These are phyloP conservation scores for Xenopus borealis DNA, from an alignment of 2,113 vertebrate species.

Conservation along the genomic window DNA sequence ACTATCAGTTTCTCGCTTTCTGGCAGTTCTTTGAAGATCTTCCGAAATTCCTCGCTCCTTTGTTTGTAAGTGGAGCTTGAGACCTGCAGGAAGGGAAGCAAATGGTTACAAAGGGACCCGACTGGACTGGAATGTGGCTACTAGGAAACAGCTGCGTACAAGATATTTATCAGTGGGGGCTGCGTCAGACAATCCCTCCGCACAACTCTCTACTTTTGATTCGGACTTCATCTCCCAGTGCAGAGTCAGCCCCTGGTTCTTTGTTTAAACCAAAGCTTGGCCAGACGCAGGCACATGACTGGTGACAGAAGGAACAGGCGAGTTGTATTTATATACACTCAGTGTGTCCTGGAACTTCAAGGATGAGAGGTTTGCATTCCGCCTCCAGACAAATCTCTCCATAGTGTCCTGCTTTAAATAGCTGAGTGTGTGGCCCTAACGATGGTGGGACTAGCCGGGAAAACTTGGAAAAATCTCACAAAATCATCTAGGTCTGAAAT, in stretches of 20 bases:
- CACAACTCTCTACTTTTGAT: neutral
- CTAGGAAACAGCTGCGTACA: no score
- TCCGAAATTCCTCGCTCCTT: conserved; percentile 84
- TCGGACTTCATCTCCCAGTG: neutral
- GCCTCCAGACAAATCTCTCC: neutral
- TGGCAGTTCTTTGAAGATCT: conserved; percentile 81
- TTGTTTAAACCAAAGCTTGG: neutral
- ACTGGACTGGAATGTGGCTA: no score
- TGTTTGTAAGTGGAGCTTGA: conserved; percentile 83
- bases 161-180: no score
- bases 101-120: conserved; percentile 21
- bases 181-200: neutral
- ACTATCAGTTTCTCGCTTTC: conserved; percentile 81
- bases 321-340: neutral
- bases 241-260: neutral
- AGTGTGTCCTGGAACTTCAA: neutral
- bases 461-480: no score
- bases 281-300: neutral
- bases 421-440: neutral
- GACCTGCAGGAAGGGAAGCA: conserved; percentile 63
- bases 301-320: neutral
- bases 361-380: neutral
- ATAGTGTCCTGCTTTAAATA: neutral
- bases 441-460: no score
- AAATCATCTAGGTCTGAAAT: no score